Evolutionary conservation across 2,113 vertebrate species (phyloP), one percentile per base, ranked within the genome.

Genomic region (Monarcha castaneiventris): DNA sequence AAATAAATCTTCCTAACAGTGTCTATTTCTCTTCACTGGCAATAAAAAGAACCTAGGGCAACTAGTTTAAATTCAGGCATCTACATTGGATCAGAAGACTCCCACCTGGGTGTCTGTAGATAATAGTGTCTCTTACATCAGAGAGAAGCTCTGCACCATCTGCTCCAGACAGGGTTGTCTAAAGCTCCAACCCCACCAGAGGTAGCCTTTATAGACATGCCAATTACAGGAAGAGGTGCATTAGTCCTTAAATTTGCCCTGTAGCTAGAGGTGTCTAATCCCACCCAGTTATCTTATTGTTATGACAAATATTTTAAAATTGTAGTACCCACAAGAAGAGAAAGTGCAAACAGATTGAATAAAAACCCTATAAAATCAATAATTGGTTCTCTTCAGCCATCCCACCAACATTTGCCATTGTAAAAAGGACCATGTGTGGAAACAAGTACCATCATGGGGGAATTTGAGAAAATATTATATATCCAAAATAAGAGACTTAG

Each of bases 1-100:
- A 92, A 93, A 92, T 88, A 84, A 71, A 80, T 90, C 55, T 92
- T 96, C 56, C 43, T 86, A 92, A 77, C 51, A 32, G 43, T 55
- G 33, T 49, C 63, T 85, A 58, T 90, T 81, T 84, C 90, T 84
- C 56, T 77, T 74, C 44, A 59, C 25, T 78, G 55, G 39, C 64
- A 96, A 90, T 81, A 59, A 88, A 92, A 94, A 89, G 82, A 93
- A 86, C 68, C 61, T 81, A 71, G 61, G 83, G 68, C 78, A 88
- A 92, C 82, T 90, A 77, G 86, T 93, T 95, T 93, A 94, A 92
- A 94, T 95, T 95, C 94, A 95, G 51, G 35, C 43, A 89, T 88
- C 82, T 84, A 67, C 79, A 86, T 92, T 77, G 87, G 83, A 97
- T 95, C 83, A 92, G 83, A 95, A 56, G 51, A 92, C 63, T 95